Base-by-base conservation (phyloP, 2,797 vertebrate species). In the Rhinatrema bivittatum region DNA sequence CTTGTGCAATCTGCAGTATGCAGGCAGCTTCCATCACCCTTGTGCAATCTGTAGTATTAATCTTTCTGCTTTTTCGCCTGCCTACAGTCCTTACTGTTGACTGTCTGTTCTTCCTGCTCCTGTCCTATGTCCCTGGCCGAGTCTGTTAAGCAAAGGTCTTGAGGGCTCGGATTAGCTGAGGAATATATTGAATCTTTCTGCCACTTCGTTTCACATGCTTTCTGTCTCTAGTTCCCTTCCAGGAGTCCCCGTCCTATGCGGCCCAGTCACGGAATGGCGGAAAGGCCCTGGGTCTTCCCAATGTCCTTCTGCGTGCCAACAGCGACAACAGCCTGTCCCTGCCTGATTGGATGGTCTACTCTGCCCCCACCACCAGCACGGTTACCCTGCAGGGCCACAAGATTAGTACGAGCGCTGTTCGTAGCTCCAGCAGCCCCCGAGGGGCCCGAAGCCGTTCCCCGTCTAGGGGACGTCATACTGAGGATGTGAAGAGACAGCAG, bases 261-360 rank as follows among this genome's bases (percentile, higher is more conserved):
- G 86, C 86, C 40, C 87, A 90, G 67, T 84, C 87, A 36, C 74
- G 85, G 17, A 91, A 93, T 36, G 87, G 81, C 19, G 29, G 66
- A 12, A 81, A 81, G 2, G 76, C 78, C 0, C 79, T 94, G 50
- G 64, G 82, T 0, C 68, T 86, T 11, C 87, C 91, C 25, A 91
- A 91, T 2, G 83, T 85, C 10, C 89, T 95, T 55, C 81, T 93
- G 5, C 78, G 90, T 3, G 91, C 91, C 71, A 95, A 93, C 84
- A 95, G 92, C 0, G 92, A 95, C 57, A 91, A 87, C 72, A 92
- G 87, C 77, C 91, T 92, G 84, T 91, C 89, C 25, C 72, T 93
- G 21, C 88, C 91, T 0, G 91, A 95, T 10, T 93, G 91, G 92
- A 89, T 92, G 77, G 69, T 71, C 29, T 74, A 75, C 27, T 60